phyloP scores from a whole-genome alignment of 2,888 invertebrate species.

The Apotomis turbidana region DNA sequence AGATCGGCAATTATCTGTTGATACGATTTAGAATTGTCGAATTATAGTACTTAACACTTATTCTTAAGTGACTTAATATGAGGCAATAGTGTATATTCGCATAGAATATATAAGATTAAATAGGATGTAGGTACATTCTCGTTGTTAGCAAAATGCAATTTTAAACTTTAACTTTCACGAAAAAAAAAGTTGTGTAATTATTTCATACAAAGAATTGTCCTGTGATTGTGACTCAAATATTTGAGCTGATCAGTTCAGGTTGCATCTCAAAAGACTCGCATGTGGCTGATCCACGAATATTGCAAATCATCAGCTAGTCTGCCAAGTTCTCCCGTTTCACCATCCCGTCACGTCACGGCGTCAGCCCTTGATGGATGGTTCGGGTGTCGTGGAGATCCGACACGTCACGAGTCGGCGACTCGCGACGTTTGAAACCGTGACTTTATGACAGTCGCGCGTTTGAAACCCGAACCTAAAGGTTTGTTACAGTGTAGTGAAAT shows the following conservation, averaged over 20 bases:
- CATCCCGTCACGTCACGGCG: constrained; percentile 15
- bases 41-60: too few relatives aligned
- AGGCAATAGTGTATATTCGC: too few relatives aligned
- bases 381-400: constrained; percentile 21
- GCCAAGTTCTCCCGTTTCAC: constrained; percentile 28
- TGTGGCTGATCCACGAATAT: constrained; percentile 19
- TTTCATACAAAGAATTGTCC: too few relatives aligned
- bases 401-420: constrained; percentile 19
- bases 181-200: too few relatives aligned
- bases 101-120: too few relatives aligned
- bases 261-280: constrained; percentile 9
- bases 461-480: constrained; percentile 16
- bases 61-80: too few relatives aligned
- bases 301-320: constrained; percentile 30
- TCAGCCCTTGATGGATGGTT: constrained; percentile 12
- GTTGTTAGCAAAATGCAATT: too few relatives aligned
- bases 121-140: too few relatives aligned
- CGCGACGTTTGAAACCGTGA: constrained; percentile 9
- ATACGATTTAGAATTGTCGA: too few relatives aligned
- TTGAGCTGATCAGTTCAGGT: not conserved
- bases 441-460: constrained; percentile 12
- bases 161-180: too few relatives aligned
- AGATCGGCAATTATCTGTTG: too few relatives aligned
- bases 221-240: constrained; percentile 1
- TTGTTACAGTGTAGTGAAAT: constrained; percentile 4